phyloP scores from a whole-genome alignment of 1,140 invertebrate species.

The Tetragonula clypearis region DNA sequence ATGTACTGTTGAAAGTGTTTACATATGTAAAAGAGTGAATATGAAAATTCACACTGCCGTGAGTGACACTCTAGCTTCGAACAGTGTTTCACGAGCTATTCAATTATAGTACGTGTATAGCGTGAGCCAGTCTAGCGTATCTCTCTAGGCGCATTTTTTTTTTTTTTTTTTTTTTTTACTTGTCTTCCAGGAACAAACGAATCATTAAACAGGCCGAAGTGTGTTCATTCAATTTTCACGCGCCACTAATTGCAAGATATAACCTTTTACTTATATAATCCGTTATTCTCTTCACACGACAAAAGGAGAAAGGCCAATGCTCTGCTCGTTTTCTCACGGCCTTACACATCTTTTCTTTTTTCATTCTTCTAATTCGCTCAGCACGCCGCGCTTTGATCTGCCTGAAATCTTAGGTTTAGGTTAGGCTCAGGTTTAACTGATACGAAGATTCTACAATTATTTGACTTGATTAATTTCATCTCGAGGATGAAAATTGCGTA shows the following conservation, averaged over 20 bases:
- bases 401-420: too few species aligned
- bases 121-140: not conserved
- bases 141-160: not conserved
- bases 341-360: not conserved
- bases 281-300: not conserved
- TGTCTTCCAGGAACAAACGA: too few species aligned
- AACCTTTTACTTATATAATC: not conserved
- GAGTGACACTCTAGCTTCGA: not conserved
- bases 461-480: too few species aligned
- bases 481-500: too few species aligned
- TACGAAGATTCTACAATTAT: too few species aligned
- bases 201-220: too few species aligned
- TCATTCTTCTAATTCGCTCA: too few species aligned
- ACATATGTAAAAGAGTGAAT: not conserved
- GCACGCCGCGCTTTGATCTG: too few species aligned
- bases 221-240: not conserved
- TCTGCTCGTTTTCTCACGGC: slow-evolving; percentile 2
- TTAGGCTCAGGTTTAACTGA: too few species aligned
- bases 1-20: not conserved
- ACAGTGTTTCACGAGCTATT: not conserved
- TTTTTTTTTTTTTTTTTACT: too few species aligned
- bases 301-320: not conserved
- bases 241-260: too few species aligned
- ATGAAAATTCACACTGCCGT: not conserved
- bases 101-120: not conserved